Base-by-base conservation (phyloP, 2,888 invertebrate genomes). In the Cacoxenus indagator region DNA sequence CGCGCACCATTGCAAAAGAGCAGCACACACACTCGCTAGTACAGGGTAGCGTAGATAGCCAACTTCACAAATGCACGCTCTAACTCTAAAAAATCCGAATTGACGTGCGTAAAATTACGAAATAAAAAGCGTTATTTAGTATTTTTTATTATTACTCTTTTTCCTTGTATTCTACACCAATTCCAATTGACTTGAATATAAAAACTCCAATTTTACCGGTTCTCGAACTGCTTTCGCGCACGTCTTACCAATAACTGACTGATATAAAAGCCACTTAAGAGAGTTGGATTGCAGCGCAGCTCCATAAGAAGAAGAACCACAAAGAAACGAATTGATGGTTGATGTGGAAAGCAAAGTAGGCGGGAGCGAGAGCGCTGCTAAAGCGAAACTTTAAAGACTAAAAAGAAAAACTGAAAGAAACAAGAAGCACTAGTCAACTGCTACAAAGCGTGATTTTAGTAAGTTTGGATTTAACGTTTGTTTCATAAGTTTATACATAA, bases 231-330 rank as follows among this genome's bases (percentile, higher is more conserved):
- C 48, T 43, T 55, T 19, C 9, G 64, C 64, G 70, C 75, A 73
- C 70, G 62, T 74, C 31, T 69, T 71, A 69, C 71, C 75, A 76
- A 76, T 73, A 76, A 77, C 75, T 83, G 67, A 82, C 70, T 73
- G 67, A 70, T 67, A 72, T 70, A 67, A 57, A 65, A 54, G 64
- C 64, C 72, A 71, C 73, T 69, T 74, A 72, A 78, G 75, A 75
- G 9, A 11, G 1, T 72, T 70, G 69, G 76, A 74, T 68, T 62
- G 45, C 61, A 62, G 31, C n/a, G n/a, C n/a, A n/a, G n/a, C n/a
- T n/a, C n/a, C n/a, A n/a, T n/a, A n/a, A n/a, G n/a, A n/a, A n/a
- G n/a, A n/a, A n/a, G n/a, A n/a, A n/a, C n/a, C n/a, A n/a, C n/a
- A n/a, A n/a, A n/a, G n/a, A n/a, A n/a, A n/a, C n/a, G n/a, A n/a